Evolutionary conservation across 1,140 invertebrate species (phyloP), one percentile per base, ranked within the genome.

Genomic region (Vollenhovia emeryi): DNA sequence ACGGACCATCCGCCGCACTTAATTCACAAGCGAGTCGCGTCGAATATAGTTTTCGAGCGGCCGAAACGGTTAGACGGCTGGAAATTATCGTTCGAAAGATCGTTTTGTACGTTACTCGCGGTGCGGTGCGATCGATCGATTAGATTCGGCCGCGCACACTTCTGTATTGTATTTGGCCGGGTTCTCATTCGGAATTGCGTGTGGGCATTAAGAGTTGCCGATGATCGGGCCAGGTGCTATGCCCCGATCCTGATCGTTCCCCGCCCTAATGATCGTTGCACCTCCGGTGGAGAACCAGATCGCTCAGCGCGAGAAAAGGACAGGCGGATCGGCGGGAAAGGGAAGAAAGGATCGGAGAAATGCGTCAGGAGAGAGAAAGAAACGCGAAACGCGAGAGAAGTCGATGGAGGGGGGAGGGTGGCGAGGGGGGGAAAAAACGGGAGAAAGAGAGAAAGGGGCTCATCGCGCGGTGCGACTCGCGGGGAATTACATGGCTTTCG

Each of bases 171-270:
- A 59, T 21, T 79, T 69, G 85, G 71, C 60, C 48, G 36, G 69
- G 62, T 79, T 88, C 84, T 83, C 86, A 68, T 73, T 45, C 78
- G 40, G 57, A 89, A 91, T 90, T 87, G 90, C 89, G 85, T 90
- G 86, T 87, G 62, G 84, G 85, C 78, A 82, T 82, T 82, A 82
- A 82, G 66, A 82, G 84, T 85, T 89, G 85, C 79, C 79, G 74
- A 89, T 89, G 79, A 89, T 89, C 88, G 85, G 68, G 79, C 88
- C 88, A 89, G 88, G 85, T 89, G 88, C 85, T 89, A 45, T 60
- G 71, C 66, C 52, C 69, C 79, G 88, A 87, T 89, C 62, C 60
- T 66, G 87, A 89, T 87, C 88, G 71, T 87, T 91, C 85, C 87
- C 79, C 88, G 88, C 88, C 89, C 78, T 86, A 88, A 90, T 90